Base-by-base conservation (phyloP, 1,140 invertebrate species). In the Achatina immaculata region DNA sequence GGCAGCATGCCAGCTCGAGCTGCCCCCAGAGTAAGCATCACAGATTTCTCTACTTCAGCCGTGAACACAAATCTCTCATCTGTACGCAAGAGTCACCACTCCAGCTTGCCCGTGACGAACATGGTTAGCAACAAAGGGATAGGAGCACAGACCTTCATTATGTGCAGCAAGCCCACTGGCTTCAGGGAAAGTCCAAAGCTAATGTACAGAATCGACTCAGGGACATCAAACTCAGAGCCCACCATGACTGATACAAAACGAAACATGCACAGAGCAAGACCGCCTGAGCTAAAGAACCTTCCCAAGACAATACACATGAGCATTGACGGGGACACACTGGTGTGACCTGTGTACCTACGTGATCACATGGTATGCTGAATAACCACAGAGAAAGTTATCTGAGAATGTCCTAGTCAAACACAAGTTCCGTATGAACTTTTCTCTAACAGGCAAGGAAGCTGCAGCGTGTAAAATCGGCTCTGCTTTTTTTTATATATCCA, bases 261-360 rank as follows among this genome's bases (percentile, higher is more conserved):
- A 58, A 78, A 24, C 36, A 14, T 28, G 43, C 7, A 19, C 2
- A 78, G 16, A 38, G 7, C 34, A 2, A 76, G 74, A 24, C 34
- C 58, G 40, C 76, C 76, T 36, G 65, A 24, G 24, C 28, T 78
- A 14, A 66, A 78, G n/a, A 36, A 66, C 31, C 24, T 78, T n/a
- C 24, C 58, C 1, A 78, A 68, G 31, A 78, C 76, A 31, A n/a
- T 78, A 31, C 76, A 78, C 38, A 66, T 78, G 58, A 78, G 76
- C 31, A 78, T 78, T 28, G 76, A 78, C 1, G 76, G 48, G 6
- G 74, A 78, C 34, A 40, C 75, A 1, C 16, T 62, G 24, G 55
- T 78, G 21, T 75, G 51, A 55, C n/a, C n/a, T n/a, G n/a, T n/a
- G n/a, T n/a, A n/a, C n/a, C n/a, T n/a, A n/a, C n/a, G n/a, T n/a